Evolutionary conservation across 2,888 invertebrate genomes (phyloP).

Genomic region (Phengaris arion): DNA sequence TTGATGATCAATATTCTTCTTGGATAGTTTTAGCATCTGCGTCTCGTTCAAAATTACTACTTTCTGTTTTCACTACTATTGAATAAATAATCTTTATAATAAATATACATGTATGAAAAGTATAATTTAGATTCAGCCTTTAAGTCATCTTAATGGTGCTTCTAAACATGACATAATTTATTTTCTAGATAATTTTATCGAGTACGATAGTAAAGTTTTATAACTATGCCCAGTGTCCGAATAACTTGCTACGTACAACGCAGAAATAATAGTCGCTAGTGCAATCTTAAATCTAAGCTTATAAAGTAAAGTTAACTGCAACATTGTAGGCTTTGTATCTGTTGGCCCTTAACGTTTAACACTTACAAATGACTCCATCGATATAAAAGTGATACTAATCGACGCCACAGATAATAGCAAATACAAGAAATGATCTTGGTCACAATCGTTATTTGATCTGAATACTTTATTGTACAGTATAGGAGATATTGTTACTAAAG

Average conservation of each 20-base stretch:
- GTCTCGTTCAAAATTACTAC: background rate
- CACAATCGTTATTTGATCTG: background rate
- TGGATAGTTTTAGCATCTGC: background rate
- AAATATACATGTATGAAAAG: too few species aligned
- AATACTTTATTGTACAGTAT: background rate
- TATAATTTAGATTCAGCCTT: too few species aligned
- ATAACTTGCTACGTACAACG: conserved; percentile 18
- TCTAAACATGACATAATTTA: background rate
- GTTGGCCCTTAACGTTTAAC: conserved; percentile 31
- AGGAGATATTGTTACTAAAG: background rate
- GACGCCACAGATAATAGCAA: conserved; percentile 30
- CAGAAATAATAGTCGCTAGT: conserved; percentile 3
- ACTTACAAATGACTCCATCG: conserved; percentile 34
- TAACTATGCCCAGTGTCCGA: conserved; percentile 9
- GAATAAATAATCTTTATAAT: background rate
- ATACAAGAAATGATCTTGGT: background rate
- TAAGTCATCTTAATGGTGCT: background rate
- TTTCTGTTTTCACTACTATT: background rate
- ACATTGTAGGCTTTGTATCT: conserved; percentile 19
- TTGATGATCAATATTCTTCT: background rate
- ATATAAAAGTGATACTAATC: conserved; percentile 39
- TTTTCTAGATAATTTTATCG: conserved; percentile 18
- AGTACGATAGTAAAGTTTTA: conserved; percentile 19
- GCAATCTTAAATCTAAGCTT: conserved; percentile 26
- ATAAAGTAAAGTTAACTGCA: conserved; percentile 13